A percentile compares a stretch with the other conserved stretches of the same genome.
These are phyloP conservation scores for Gymnosoma rotundatum DNA, from an alignment of 2,888 invertebrate genomes.

Conservation along the genomic window DNA sequence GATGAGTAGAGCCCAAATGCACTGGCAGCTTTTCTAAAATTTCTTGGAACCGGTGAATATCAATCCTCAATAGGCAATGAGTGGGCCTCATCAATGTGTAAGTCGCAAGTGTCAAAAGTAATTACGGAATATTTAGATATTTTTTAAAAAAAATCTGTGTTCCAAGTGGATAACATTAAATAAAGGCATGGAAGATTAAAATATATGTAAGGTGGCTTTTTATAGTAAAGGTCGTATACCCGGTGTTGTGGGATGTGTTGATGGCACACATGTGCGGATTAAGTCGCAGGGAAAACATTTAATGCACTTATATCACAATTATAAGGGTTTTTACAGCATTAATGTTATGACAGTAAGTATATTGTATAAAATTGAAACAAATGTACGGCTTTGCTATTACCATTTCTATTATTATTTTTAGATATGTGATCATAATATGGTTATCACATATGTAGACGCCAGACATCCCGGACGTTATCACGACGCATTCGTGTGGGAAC, in stretches of 20 bases:
- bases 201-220: not conserved
- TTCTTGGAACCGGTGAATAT: not conserved
- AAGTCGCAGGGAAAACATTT: not conserved
- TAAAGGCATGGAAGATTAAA: not conserved
- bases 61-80: conserved; percentile 15
- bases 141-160: not conserved
- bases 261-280: not conserved
- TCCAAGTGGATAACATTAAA: conserved; percentile 1
- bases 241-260: not conserved
- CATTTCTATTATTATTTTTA: no score
- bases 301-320: not conserved
- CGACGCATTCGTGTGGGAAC: conserved; percentile 2
- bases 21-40: not conserved
- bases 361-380: not conserved
- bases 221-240: conserved; percentile 6
- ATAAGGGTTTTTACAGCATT: conserved; percentile 10
- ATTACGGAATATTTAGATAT: conserved; percentile 1
- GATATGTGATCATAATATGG: not conserved
- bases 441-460: not conserved
- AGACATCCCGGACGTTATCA: conserved; percentile 1
- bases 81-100: conserved; percentile 21
- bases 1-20: not conserved
- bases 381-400: no score
- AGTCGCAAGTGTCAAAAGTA: conserved; percentile 9
- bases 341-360: not conserved